Evolutionary conservation across 2,888 invertebrate genomes (phyloP).

Genomic region (Macrosoma leucophasiata): DNA sequence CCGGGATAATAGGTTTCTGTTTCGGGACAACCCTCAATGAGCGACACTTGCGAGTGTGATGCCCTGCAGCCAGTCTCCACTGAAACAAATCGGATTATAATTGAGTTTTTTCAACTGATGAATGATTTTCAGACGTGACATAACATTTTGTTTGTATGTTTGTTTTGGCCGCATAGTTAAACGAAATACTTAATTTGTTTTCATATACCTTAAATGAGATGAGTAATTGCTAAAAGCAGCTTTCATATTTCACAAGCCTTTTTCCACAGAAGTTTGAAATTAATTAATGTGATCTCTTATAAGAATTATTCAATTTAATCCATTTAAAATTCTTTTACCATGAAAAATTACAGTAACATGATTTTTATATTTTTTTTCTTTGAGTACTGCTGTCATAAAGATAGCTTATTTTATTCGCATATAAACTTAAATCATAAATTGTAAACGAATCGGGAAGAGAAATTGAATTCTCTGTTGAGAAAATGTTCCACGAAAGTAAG

Average conservation of each 20-base stretch:
- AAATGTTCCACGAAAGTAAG: slow-evolving; percentile 74
- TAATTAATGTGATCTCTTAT: too few species aligned
- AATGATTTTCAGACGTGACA: slow-evolving; percentile 41
- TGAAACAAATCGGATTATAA: slow-evolving; percentile 72
- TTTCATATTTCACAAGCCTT: too few species aligned
- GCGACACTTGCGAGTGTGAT: slow-evolving; percentile 69
- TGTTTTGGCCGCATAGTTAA: slow-evolving; percentile 4
- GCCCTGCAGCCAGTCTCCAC: slow-evolving; percentile 64
- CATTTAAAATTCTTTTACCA: too few species aligned
- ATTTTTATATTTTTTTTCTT: too few species aligned
- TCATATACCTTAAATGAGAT: too few species aligned
- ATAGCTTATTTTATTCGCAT: too few species aligned
- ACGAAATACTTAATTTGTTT: too few species aligned
- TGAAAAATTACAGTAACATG: too few species aligned
- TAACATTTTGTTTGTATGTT: slow-evolving; percentile 15
- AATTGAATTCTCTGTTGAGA: slow-evolving; percentile 73
- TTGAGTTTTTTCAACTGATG: slow-evolving; percentile 62
- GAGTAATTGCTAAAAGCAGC: too few species aligned
- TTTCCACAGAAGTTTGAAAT: too few species aligned
- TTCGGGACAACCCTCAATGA: slow-evolving; percentile 70
- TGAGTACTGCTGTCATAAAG: too few species aligned
- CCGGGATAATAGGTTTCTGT: slow-evolving; percentile 77
- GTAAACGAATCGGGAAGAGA: slow-evolving; percentile 40
- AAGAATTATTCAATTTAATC: too few species aligned
- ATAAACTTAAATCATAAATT: slow-evolving; percentile 27